Conservation (phyloP, 2,113 vertebrate species). For the Trichomycterus rosablanca region DNA sequence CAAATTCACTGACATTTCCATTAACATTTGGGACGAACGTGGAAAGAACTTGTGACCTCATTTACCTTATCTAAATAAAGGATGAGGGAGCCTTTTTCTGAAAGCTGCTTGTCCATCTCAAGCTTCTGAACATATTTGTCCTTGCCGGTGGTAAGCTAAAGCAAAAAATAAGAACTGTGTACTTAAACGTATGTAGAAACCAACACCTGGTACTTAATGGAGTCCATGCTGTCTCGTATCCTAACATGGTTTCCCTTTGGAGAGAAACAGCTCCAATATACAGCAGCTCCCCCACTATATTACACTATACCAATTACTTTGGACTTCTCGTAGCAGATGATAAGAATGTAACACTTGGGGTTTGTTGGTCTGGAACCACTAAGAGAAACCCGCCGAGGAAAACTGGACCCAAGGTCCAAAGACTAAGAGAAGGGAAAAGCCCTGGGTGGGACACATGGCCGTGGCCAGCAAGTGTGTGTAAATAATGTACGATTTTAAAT, state of each 20-base stretch:
- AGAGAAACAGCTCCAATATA: not conserved
- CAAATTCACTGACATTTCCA: not conserved
- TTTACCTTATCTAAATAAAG: conserved; percentile 80
- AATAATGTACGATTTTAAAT: not conserved
- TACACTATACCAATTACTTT: not conserved
- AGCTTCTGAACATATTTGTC: conserved; percentile 72
- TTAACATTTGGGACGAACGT: not conserved
- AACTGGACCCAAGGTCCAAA: no score
- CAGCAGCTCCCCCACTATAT: not conserved
- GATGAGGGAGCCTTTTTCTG: conserved; percentile 72
- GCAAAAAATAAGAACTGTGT: not conserved
- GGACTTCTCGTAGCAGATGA: not conserved
- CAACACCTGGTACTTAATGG: no score
- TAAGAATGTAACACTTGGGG: not conserved
- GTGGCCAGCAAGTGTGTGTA: no score
- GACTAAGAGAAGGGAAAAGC: no score
- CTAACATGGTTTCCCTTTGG: no score
- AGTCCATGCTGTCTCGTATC: no score
- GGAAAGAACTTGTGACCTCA: not conserved
- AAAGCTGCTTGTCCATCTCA: conserved; percentile 60
- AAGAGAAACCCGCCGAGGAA: no score
- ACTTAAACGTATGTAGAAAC: not conserved
- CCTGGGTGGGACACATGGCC: no score
- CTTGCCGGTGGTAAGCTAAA: conserved; percentile 60
- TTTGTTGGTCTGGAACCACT: no score